Evolutionary conservation across 2,113 vertebrate genomes (phyloP).

Genomic region (Hypocryptadius cinnamomeus): DNA sequence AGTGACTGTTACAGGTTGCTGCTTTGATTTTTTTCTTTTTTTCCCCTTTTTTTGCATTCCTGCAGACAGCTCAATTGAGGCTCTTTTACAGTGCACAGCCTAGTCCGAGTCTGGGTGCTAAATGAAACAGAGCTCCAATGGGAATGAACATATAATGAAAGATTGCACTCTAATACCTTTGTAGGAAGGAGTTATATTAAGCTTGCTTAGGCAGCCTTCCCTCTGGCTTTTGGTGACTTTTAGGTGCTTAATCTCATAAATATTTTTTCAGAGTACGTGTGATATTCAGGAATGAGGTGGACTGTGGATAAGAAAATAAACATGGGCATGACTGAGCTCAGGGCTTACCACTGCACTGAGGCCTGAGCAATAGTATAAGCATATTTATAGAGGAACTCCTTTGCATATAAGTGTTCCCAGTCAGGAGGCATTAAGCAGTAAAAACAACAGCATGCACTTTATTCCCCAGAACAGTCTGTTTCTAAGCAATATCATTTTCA

Average conservation of each 20-base stretch:
- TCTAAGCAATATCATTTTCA: neutral
- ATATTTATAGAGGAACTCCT: neutral
- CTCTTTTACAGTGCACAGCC: neutral
- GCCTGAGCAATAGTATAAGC: neutral
- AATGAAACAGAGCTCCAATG: neutral
- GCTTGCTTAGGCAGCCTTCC: neutral
- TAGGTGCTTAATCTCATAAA: neutral
- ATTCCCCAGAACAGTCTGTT: neutral
- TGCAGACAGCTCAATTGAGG: neutral
- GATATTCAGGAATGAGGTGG: neutral
- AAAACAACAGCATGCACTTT: neutral
- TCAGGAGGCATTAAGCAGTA: slow-evolving; percentile 14
- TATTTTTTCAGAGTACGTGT: neutral
- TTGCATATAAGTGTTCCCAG: neutral
- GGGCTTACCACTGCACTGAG: neutral
- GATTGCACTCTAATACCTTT: neutral
- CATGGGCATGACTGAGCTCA: neutral
- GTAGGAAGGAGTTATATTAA: neutral
- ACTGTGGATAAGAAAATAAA: neutral
- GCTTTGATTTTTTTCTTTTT: neutral
- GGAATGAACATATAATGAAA: neutral
- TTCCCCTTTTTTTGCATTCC: neutral
- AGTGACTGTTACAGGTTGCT: neutral
- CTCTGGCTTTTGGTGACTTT: neutral
- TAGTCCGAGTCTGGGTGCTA: neutral